Conservation (phyloP, 2,888 invertebrate genomes). For the Lithophane leautieri region DNA sequence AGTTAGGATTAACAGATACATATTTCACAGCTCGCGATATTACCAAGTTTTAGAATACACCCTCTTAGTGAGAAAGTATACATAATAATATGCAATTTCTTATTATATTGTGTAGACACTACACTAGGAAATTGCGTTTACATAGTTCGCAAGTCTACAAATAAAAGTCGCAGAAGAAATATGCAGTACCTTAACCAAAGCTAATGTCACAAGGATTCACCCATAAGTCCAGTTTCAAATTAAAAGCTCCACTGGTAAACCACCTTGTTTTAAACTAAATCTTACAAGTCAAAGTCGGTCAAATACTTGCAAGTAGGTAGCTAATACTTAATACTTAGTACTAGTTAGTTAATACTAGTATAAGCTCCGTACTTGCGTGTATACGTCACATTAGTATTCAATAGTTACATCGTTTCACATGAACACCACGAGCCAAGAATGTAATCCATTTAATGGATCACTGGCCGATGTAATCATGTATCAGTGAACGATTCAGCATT, state of each 20-base stretch:
- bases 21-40: not conserved
- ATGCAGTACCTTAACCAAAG: not conserved
- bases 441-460: slow-evolving; percentile 83
- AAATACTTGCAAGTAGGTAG: slow-evolving; percentile 1
- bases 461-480: slow-evolving; percentile 73
- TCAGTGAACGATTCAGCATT: slow-evolving; percentile 64
- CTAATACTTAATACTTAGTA: slow-evolving; percentile 1
- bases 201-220: not conserved
- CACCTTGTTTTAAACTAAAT: slow-evolving; percentile 25
- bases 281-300: slow-evolving; percentile 8
- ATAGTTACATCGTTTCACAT: slow-evolving; percentile 76
- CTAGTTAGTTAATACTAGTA: too few species aligned
- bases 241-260: slow-evolving; percentile 20
- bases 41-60: not conserved
- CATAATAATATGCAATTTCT: not conserved
- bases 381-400: slow-evolving; percentile 71
- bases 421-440: slow-evolving; percentile 81
- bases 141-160: not conserved
- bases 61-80: not conserved
- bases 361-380: not conserved
- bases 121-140: not conserved
- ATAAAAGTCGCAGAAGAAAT: not conserved
- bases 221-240: not conserved
- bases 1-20: not conserved
- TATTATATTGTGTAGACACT: not conserved